These are phyloP conservation scores for Cabera pusaria DNA, from an alignment of 2,888 invertebrate genomes.

Conservation along the genomic window DNA sequence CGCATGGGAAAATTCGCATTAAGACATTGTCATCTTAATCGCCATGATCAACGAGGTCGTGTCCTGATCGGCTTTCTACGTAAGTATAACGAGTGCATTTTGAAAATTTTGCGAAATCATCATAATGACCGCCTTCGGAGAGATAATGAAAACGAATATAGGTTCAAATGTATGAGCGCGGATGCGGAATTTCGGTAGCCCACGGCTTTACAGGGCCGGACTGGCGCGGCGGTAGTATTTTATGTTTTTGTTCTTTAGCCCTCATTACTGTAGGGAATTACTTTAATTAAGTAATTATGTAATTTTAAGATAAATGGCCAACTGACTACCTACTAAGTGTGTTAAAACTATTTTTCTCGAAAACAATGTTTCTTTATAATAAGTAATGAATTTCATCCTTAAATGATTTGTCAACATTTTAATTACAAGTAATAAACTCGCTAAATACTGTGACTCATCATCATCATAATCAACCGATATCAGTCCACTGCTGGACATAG, in stretches of 20 bases:
- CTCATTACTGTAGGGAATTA: slow-evolving; percentile 25
- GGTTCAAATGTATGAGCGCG: slow-evolving; percentile 47
- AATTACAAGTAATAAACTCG: too few relatives aligned
- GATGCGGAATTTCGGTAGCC: slow-evolving; percentile 72
- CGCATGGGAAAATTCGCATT: slow-evolving; percentile 50
- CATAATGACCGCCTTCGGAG: slow-evolving; percentile 34
- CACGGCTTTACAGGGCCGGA: slow-evolving; percentile 58
- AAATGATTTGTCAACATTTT: too few relatives aligned
- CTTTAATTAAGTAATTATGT: slow-evolving; percentile 26
- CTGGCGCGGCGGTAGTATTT: slow-evolving; percentile 37
- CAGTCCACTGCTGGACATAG: too few relatives aligned
- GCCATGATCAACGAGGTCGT: slow-evolving; percentile 37
- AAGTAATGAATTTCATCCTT: too few relatives aligned
- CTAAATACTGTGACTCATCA: too few relatives aligned
- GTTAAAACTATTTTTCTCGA: slow-evolving; percentile 30
- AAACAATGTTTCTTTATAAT: slow-evolving; percentile 2
- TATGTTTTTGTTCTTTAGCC: slow-evolving; percentile 23
- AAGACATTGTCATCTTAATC: slow-evolving; percentile 49
- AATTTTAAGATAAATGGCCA: slow-evolving; percentile 28
- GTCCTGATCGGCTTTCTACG: slow-evolving; percentile 31
- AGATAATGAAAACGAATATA: slow-evolving; percentile 48
- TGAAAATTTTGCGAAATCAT: slow-evolving; percentile 28
- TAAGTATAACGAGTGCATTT: slow-evolving; percentile 30
- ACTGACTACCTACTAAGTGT: slow-evolving; percentile 20
- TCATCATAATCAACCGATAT: too few relatives aligned